phyloP scores from a whole-genome alignment of 2,888 invertebrate species.

The Mesoligia furuncula region DNA sequence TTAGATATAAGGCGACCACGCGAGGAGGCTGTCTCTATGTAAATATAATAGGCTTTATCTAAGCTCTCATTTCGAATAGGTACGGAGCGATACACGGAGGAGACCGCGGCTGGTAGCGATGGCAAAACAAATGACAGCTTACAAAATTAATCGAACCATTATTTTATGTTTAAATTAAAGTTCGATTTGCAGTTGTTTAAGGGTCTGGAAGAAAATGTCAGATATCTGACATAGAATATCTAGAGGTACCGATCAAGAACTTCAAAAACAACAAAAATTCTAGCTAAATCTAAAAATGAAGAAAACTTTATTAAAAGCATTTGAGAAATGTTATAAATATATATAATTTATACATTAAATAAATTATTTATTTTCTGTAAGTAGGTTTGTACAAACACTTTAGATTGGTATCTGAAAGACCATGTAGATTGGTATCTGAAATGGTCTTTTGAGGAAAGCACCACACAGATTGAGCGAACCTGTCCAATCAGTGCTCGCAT shows the following conservation, averaged over 20 bases:
- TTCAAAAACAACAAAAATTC: too few relatives aligned
- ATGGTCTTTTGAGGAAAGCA: too few relatives aligned
- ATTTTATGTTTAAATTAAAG: background rate
- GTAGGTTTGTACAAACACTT: too few relatives aligned
- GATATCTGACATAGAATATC: background rate
- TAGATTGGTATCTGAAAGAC: too few relatives aligned
- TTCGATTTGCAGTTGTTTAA: background rate
- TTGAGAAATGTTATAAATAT: background rate
- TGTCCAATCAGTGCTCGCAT: too few relatives aligned
- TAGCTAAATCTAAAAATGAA: background rate
- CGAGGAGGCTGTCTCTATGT: slow-evolving; percentile 80
- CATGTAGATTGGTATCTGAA: too few relatives aligned
- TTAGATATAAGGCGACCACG: slow-evolving; percentile 73
- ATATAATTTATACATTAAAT: background rate
- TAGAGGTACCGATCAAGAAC: background rate
- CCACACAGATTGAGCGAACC: too few relatives aligned
- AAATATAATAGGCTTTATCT: slow-evolving; percentile 86
- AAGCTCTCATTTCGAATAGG: slow-evolving; percentile 66
- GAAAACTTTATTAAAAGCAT: background rate
- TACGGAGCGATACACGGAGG: slow-evolving; percentile 58
- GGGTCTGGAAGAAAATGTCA: background rate
- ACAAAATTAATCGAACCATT: too few relatives aligned
- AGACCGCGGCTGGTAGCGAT: slow-evolving; percentile 65
- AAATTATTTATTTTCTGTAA: too few relatives aligned
- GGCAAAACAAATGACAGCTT: slow-evolving; percentile 52